Percentiles rank a stretch among this genome's conserved stretches.
Evolutionary conservation across 2,797 vertebrate species (phyloP).

Genomic region (Agapornis canus): DNA sequence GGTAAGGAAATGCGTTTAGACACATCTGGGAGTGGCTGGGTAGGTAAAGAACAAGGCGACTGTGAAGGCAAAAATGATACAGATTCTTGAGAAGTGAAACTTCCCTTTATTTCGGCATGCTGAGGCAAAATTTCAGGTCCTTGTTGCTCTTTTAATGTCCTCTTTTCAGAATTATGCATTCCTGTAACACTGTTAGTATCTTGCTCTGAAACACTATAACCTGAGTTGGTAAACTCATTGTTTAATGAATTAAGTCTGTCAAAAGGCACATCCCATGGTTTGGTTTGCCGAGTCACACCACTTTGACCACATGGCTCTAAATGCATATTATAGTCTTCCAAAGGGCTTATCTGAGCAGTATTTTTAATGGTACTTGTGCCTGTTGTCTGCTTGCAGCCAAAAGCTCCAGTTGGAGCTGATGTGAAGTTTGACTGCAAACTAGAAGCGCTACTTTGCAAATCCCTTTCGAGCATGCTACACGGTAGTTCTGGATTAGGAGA

Average conservation of each 20-base stretch:
- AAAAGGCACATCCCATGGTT: constrained; percentile 74
- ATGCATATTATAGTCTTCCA: constrained; percentile 46
- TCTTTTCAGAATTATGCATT: constrained; percentile 68
- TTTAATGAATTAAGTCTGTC: constrained; percentile 67
- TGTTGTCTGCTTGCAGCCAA: constrained; percentile 67
- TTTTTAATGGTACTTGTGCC: constrained; percentile 70
- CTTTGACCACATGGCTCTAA: constrained; percentile 64
- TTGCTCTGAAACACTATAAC: constrained; percentile 60
- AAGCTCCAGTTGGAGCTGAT: constrained; percentile 49
- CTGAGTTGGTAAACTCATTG: constrained; percentile 59
- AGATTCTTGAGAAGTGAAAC: constrained; percentile 58
- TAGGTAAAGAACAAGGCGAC: constrained; percentile 55
- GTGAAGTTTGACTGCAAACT: constrained; percentile 63
- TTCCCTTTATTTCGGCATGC: constrained; percentile 59
- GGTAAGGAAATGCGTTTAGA: constrained; percentile 62
- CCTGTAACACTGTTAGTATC: constrained; percentile 35
- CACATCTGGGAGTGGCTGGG: constrained; percentile 50
- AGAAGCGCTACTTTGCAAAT: constrained; percentile 38
- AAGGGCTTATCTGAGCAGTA: constrained; percentile 19
- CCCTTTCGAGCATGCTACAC: constrained; percentile 69
- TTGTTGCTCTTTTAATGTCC: constrained; percentile 68
- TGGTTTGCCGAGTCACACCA: constrained; percentile 61
- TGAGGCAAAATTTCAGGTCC: constrained; percentile 60
- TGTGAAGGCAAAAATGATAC: constrained; percentile 65
- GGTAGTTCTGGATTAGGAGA: constrained; percentile 77